These are phyloP conservation scores for Trogon melanurus DNA, from an alignment of 2,113 vertebrate species.

Conservation along the genomic window DNA sequence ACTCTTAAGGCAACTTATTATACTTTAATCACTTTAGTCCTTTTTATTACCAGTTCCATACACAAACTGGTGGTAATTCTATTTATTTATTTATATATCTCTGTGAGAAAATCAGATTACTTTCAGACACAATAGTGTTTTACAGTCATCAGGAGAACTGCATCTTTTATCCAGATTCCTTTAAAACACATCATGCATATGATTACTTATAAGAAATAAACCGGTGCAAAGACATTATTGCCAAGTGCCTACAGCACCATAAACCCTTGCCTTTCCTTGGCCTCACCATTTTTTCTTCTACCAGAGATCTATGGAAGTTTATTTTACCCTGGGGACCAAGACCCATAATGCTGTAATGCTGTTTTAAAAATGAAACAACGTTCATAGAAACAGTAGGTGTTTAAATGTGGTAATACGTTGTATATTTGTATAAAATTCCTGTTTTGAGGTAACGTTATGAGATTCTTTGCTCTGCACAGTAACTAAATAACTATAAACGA, in stretches of 20 bases:
- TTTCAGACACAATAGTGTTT: neutral
- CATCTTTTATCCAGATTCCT: neutral
- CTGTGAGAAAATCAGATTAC: conserved; percentile 1
- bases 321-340: neutral
- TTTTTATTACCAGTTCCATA: conserved; percentile 3
- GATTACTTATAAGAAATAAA: conserved; percentile 22
- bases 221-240: neutral
- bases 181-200: conserved; percentile 23
- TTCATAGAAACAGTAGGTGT: neutral
- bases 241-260: neutral
- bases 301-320: neutral
- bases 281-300: neutral
- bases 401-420: neutral
- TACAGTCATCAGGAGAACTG: neutral
- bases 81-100: conserved; percentile 2
- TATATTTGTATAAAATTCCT: conserved; percentile 5
- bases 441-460: conserved; percentile 9
- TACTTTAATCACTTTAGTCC: neutral
- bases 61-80: neutral
- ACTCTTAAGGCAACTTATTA: neutral
- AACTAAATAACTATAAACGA: conserved; percentile 65
- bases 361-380: neutral
- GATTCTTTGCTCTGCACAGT: conserved; percentile 49
- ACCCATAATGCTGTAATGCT: neutral
- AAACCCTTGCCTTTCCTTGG: conserved; percentile 14